phyloP scores from a whole-genome alignment of 2,113 vertebrate species.

The Kryptolebias marmoratus region DNA sequence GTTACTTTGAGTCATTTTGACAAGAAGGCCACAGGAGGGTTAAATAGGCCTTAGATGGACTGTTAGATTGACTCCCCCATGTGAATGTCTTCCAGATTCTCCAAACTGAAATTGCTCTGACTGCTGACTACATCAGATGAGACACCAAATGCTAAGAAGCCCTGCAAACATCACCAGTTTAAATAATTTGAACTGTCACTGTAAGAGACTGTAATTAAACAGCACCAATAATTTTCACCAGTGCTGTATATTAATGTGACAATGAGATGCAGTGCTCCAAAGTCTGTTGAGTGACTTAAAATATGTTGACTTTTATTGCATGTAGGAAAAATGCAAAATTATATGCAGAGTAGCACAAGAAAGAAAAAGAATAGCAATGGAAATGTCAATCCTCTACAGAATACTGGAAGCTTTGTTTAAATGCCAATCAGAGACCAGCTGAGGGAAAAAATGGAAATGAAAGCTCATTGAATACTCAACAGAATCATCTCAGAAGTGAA shows the following conservation, averaged over 20 bases:
- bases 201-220: neutral
- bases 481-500: constrained; percentile 44
- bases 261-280: neutral
- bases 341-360: constrained; percentile 11
- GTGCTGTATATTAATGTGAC: neutral
- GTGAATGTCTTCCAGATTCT: too few species aligned
- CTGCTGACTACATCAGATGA: too few species aligned
- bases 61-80: too few species aligned
- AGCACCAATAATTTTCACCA: neutral
- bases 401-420: constrained; percentile 59
- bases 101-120: too few species aligned
- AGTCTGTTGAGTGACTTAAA: neutral
- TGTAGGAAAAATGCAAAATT: neutral
- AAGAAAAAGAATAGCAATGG: constrained; percentile 20
- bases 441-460: constrained; percentile 51
- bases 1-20: too few species aligned
- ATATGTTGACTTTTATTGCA: neutral
- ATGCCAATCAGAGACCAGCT: constrained; percentile 58
- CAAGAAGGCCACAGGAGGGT: too few species aligned
- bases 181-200: neutral
- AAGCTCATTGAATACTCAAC: constrained; percentile 45
- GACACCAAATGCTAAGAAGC: too few species aligned
- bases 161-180: neutral
- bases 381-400: constrained; percentile 55
- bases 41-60: too few species aligned